phyloP scores from a whole-genome alignment of 37 sponge, comb jelly and placozoan species.

The Spongilla lacustris region DNA sequence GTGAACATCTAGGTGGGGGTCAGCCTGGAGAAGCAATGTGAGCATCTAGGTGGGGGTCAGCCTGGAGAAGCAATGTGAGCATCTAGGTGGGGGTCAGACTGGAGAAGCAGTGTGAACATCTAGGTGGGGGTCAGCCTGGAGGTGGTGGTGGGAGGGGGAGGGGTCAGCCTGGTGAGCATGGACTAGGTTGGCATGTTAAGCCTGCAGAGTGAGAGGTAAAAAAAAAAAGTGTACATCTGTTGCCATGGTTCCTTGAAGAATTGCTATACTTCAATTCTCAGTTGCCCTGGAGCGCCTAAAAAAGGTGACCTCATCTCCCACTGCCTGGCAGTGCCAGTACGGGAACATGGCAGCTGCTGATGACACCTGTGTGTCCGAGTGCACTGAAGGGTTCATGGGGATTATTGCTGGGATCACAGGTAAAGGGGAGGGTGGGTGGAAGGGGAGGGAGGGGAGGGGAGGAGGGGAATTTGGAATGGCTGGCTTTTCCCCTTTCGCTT shows the following conservation, averaged over 20 bases:
- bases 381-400: conserved; percentile 38
- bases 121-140: not conserved
- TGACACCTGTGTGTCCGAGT: conserved; percentile 12
- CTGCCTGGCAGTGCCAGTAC: conserved; percentile 23
- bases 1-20: too few relatives aligned
- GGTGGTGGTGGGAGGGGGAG: not conserved
- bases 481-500: too few relatives aligned
- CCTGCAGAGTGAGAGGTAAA: too few relatives aligned
- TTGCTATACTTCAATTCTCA: conserved; percentile 2
- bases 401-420: conserved; percentile 48
- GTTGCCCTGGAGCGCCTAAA: conserved; percentile 38
- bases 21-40: too few relatives aligned
- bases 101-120: conserved; percentile 57
- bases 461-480: not conserved
- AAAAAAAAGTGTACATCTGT: too few relatives aligned
- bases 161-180: not conserved
- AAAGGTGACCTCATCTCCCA: conserved; percentile 8
- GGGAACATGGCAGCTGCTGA: not conserved
- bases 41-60: too few relatives aligned
- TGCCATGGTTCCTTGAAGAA: too few relatives aligned
- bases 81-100: conserved; percentile 65
- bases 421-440: not conserved
- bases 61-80: too few relatives aligned
- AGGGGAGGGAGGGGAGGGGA: not conserved
- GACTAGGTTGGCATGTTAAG: too few relatives aligned